phyloP scores from a whole-genome alignment of 2,888 invertebrate species.

The Leucania comma region DNA sequence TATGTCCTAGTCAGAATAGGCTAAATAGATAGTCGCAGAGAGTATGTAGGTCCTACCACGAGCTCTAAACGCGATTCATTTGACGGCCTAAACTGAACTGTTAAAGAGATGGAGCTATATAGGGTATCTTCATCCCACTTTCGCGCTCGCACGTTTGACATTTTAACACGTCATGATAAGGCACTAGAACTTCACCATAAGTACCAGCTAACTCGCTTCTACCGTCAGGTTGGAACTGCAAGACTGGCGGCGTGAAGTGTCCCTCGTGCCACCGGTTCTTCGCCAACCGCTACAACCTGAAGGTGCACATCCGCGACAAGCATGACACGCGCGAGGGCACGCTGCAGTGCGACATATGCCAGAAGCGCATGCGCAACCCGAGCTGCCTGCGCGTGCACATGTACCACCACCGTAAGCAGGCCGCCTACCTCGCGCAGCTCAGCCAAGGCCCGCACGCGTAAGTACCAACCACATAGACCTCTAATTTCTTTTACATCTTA shows the following conservation, averaged over 20 bases:
- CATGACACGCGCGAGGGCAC: constrained; percentile 93
- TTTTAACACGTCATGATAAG: no score
- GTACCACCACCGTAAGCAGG: constrained; percentile 92
- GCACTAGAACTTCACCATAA: not conserved
- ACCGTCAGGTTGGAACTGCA: constrained; percentile 85
- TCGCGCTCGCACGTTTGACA: no score
- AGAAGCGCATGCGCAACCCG: constrained; percentile 92
- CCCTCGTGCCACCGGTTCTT: constrained; percentile 92
- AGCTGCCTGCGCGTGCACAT: constrained; percentile 92
- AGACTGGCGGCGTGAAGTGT: constrained; percentile 91
- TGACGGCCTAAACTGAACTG: no score
- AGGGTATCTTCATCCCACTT: no score
- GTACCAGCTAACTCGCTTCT: not conserved
- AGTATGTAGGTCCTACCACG: not conserved
- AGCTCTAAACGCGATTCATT: no score
- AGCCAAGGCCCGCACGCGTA: constrained; percentile 79
- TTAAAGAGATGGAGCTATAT: no score
- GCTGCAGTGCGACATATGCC: constrained; percentile 93
- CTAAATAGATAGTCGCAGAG: not conserved
- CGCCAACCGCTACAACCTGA: constrained; percentile 93
- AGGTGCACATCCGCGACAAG: constrained; percentile 93
- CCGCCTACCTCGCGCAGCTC: constrained; percentile 85
- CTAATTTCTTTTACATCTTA: no score
- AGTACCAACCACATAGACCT: constrained; percentile 52
- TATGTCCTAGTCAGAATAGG: not conserved